Percentiles rank a stretch among this genome's conserved stretches.
Conservation (phyloP, 2,888 invertebrate genomes). For the Dichetophora obliterata region DNA sequence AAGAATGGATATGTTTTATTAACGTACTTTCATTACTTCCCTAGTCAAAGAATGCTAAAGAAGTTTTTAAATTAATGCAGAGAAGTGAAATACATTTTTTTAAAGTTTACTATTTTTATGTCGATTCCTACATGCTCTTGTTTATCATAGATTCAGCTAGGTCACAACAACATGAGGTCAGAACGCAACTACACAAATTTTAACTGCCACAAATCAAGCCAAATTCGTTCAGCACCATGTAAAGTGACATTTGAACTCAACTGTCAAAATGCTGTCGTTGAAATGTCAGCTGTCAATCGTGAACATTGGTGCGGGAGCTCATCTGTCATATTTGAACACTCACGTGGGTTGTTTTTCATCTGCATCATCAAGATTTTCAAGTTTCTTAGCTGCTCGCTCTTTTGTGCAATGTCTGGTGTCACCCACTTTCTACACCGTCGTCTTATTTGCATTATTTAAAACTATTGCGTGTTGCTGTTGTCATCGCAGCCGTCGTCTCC, state of each 20-base stretch:
- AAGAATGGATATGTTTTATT: no score
- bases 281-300: conserved; percentile 5
- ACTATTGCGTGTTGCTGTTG: conserved; percentile 9
- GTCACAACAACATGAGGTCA: no score
- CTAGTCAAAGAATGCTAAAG: no score
- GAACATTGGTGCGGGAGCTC: background rate
- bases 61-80: no score
- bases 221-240: background rate
- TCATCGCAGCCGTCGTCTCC: background rate
- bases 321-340: conserved; percentile 1
- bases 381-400: background rate
- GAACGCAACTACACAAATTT: background rate
- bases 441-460: conserved; percentile 11
- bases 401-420: background rate
- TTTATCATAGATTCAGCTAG: no score
- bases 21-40: no score
- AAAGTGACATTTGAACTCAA: background rate
- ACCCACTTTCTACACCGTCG: background rate
- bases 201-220: background rate
- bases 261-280: background rate
- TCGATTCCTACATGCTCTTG: no score
- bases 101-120: no score
- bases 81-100: no score
- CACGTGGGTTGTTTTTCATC: conserved; percentile 1
- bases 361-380: background rate